phyloP scores from a whole-genome alignment of 2,113 vertebrate species.

The Melozone crissalis region DNA sequence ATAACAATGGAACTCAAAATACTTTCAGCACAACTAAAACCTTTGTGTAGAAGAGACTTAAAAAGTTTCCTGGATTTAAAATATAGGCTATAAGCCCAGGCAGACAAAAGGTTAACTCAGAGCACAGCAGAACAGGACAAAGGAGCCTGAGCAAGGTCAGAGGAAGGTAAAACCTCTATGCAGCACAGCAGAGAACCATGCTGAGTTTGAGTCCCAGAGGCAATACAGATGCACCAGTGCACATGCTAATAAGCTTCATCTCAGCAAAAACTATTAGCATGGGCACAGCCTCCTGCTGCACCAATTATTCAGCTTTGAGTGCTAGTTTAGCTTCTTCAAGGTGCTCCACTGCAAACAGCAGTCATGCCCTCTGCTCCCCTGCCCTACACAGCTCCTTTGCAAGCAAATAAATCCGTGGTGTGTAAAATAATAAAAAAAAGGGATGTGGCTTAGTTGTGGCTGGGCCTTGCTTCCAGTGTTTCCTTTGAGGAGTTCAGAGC shows the following conservation, averaged over 20 bases:
- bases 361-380: neutral
- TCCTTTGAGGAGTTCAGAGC: neutral
- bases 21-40: neutral
- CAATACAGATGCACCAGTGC: conserved; percentile 69
- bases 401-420: neutral
- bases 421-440: neutral
- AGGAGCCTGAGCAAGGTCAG: conserved; percentile 60
- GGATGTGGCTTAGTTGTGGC: neutral
- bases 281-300: conserved; percentile 48
- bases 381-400: neutral
- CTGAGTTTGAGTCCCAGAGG: conserved; percentile 58
- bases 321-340: conserved; percentile 24
- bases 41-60: neutral
- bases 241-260: conserved; percentile 69
- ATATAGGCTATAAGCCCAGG: neutral
- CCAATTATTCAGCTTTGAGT: conserved; percentile 42
- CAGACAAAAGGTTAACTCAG: conserved; percentile 43
- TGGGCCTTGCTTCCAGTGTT: neutral
- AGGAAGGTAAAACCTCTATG: conserved; percentile 60
- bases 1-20: neutral
- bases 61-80: conserved; percentile 4
- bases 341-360: neutral
- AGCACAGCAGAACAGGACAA: conserved; percentile 48
- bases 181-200: neutral
- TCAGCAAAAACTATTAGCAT: conserved; percentile 61